A percentile compares a stretch with the other conserved stretches of the same genome.
phyloP scores from a whole-genome alignment of 2,113 vertebrate genomes.

The Python bivittatus region DNA sequence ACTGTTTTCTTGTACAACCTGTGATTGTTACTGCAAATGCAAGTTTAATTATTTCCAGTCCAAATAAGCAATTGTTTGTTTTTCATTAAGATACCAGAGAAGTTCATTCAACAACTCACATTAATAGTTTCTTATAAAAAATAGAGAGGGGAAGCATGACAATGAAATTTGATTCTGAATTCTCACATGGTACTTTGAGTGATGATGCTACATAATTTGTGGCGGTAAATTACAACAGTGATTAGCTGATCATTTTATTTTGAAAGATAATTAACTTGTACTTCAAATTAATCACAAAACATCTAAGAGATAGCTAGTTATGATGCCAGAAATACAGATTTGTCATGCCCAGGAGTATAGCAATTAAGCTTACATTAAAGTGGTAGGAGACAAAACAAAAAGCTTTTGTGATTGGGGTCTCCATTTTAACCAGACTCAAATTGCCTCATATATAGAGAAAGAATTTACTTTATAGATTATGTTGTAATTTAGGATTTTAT shows the following conservation, averaged over 20 bases:
- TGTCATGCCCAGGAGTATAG: slow-evolving; percentile 15
- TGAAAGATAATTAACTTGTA: slow-evolving; percentile 48
- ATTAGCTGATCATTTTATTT: slow-evolving; percentile 54
- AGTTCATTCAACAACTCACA: not conserved
- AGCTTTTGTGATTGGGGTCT: not conserved
- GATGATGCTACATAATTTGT: slow-evolving; percentile 13
- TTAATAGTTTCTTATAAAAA: not conserved
- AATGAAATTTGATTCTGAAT: not conserved
- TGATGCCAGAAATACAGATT: not conserved
- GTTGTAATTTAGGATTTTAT: not conserved
- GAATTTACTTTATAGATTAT: not conserved
- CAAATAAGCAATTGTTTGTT: not conserved
- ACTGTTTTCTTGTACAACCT: not conserved
- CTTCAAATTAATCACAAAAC: slow-evolving; percentile 43
- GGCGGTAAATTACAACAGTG: slow-evolving; percentile 47
- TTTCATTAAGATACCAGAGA: not conserved
- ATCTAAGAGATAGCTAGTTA: slow-evolving; percentile 37
- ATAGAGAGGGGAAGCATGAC: not conserved
- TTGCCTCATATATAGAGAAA: not conserved
- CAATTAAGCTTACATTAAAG: slow-evolving; percentile 31
- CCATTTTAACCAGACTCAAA: not conserved
- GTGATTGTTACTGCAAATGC: not conserved
- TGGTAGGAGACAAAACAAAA: not conserved
- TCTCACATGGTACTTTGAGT: not conserved
- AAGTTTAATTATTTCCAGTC: not conserved